phyloP scores from a whole-genome alignment of 2,113 vertebrate genomes.

The Litocranius walleri region DNA sequence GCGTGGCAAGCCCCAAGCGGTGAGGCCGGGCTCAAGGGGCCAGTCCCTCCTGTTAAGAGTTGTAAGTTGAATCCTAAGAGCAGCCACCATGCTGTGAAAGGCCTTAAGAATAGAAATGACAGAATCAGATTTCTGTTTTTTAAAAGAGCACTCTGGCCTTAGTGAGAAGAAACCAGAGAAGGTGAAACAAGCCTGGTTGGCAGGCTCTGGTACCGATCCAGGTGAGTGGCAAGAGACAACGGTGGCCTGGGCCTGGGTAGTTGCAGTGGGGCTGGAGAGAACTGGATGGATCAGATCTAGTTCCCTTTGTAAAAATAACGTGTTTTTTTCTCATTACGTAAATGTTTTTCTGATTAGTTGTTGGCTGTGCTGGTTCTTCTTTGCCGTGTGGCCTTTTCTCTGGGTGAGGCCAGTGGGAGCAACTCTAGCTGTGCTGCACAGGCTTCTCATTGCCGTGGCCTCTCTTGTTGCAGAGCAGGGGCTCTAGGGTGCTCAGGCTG shows the following conservation, averaged over 20 bases:
- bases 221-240: neutral
- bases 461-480: neutral
- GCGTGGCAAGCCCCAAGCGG: fast-evolving
- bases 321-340: neutral
- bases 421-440: fast-evolving
- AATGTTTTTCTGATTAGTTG: neutral
- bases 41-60: neutral
- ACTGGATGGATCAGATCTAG: neutral
- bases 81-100: neutral
- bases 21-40: neutral
- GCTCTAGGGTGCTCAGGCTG: neutral
- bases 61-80: neutral
- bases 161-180: neutral
- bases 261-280: neutral
- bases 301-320: neutral
- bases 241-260: no score
- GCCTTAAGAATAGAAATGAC: neutral
- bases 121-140: neutral
- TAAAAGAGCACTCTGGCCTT: neutral
- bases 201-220: no score
- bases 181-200: neutral
- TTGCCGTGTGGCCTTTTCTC: neutral
- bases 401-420: neutral
- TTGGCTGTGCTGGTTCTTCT: neutral
- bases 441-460: neutral